Evolutionary conservation across 92 coral and sea anemone genomes (phyloP).

Genomic region (Nematostella vectensis): DNA sequence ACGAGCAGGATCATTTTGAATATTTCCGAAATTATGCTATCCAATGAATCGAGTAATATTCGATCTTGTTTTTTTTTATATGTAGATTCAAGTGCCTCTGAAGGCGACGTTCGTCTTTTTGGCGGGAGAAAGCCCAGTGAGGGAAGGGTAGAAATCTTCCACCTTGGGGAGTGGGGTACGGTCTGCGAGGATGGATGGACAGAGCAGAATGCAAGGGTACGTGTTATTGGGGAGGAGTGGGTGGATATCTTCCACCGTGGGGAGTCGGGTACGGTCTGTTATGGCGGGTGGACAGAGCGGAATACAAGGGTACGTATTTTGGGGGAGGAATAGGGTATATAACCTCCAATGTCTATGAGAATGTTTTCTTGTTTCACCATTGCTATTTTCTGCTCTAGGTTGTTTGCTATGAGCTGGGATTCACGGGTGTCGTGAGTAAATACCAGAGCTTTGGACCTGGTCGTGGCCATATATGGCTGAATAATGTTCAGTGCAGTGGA

Average conservation of each 20-base stretch:
- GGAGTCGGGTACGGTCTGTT: constrained; percentile 61
- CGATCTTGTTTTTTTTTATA: neutral
- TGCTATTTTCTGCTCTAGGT: too few relatives aligned
- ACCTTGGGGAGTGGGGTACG: constrained; percentile 86
- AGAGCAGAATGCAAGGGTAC: constrained; percentile 40
- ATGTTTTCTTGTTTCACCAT: too few relatives aligned
- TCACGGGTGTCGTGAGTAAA: constrained; percentile 37
- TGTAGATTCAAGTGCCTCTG: constrained; percentile 36
- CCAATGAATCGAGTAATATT: neutral
- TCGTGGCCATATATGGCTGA: constrained; percentile 55
- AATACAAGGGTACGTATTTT: constrained; percentile 51
- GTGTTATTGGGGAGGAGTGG: too few relatives aligned
- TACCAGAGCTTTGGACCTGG: constrained; percentile 82
- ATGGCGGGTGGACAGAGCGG: constrained; percentile 23
- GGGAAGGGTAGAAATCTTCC: constrained; percentile 76
- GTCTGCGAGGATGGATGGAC: constrained; percentile 68
- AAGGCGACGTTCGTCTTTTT: constrained; percentile 53
- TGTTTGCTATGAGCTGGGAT: constrained; percentile 68
- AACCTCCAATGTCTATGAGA: too few relatives aligned
- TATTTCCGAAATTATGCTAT: neutral
- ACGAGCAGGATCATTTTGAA: neutral
- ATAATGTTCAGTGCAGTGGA: constrained; percentile 46
- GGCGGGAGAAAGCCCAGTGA: constrained; percentile 65
- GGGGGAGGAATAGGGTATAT: too few relatives aligned
- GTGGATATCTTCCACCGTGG: constrained; percentile 48